phyloP scores from a whole-genome alignment of 2,113 vertebrate species.

The Tragelaphus strepsiceros region DNA sequence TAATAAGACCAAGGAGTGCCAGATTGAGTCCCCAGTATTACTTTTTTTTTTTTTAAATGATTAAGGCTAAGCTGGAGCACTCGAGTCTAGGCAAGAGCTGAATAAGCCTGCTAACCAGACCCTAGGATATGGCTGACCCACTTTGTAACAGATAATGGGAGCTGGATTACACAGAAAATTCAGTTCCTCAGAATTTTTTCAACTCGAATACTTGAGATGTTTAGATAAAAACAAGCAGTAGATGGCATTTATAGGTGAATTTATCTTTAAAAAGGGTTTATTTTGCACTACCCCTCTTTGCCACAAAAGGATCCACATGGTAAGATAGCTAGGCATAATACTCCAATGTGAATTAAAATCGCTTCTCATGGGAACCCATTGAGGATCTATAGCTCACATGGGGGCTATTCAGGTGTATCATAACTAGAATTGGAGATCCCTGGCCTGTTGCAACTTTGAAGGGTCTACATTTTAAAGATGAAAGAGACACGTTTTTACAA shows the following conservation, averaged over 20 bases:
- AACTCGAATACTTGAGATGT: not conserved
- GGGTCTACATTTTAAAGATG: not conserved
- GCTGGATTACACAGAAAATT: not conserved
- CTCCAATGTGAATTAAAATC: not conserved
- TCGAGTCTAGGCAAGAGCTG: not conserved
- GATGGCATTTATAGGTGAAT: not conserved
- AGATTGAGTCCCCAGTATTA: not conserved
- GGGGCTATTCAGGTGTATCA: not conserved
- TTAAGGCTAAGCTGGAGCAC: not conserved
- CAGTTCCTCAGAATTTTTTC: not conserved
- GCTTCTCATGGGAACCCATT: not conserved
- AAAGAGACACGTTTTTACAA: not conserved
- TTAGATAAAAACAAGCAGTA: not conserved
- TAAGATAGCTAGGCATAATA: not conserved
- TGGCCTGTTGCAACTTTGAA: not conserved
- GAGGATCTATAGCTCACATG: not conserved
- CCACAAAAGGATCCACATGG: not conserved
- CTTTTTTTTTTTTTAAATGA: not conserved
- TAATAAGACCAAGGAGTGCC: not conserved
- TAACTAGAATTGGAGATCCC: not conserved
- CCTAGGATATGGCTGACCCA: not conserved
- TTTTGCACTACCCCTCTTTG: not conserved
- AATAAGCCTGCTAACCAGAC: not conserved
- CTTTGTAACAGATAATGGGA: not conserved
- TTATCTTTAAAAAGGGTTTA: not conserved